Base-by-base conservation (phyloP, 2,797 vertebrate genomes). In the Cuniculus paca region DNA sequence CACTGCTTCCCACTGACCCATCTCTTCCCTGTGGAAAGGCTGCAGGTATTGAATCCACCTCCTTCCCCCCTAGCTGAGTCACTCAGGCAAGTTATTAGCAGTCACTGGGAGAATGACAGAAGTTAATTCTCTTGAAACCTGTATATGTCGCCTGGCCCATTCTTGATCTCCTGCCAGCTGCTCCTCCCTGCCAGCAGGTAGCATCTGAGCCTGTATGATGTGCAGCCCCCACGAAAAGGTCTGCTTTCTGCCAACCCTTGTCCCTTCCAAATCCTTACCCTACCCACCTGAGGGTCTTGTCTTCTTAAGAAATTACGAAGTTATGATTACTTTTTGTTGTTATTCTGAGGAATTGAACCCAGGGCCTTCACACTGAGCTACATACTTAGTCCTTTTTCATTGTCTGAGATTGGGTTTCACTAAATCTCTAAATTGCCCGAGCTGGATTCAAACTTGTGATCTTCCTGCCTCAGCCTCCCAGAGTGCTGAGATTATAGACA, bases 101-200 rank as follows among this genome's bases (percentile, higher is more conserved):
- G 52, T 54, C 82, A 11, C 0, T 31, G 74, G 34, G 28, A 96
- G 50, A 84, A 50, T 90, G 28, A 45, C 52, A 58, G 75, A 58
- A 84, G 9, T 72, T 50, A 14, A 65, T 70, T 74, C 50, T 70
- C 10, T 0, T 0, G 65, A 81, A 90, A 26, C 54, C 60, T 34
- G 28, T 72, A 79, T 39, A 14, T 0, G 1, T 3, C 22, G 17
- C 68, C 77, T 60, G 58, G 48, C 5, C 10, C 5, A 1, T 34
- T 79, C 81, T 79, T 79, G 72, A 68, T 52, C 36, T 86, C 70
- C 34, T 24, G n/a, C 54, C 77, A 85, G 65, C 42, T 88, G 65
- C 68, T n/a, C 50, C 68, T 91, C n/a, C 61, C 52, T 0, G 0
- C 95, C 54, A 2, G 96, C 81, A 97, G 94, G 91, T 97, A 97